Evolutionary conservation across 2,888 invertebrate genomes (phyloP).

Genomic region (Brachyptera putata): DNA sequence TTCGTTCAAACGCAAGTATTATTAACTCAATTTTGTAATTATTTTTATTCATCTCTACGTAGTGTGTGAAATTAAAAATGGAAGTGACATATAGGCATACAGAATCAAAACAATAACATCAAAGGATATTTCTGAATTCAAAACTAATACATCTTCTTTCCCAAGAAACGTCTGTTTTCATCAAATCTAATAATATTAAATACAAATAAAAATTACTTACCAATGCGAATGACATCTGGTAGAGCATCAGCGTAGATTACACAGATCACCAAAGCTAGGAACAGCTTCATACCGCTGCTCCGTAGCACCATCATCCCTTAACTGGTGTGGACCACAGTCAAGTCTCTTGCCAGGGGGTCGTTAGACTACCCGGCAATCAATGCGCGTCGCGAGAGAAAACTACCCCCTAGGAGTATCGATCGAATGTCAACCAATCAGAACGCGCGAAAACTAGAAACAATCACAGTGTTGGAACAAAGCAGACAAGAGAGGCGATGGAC

Average conservation of each 20-base stretch:
- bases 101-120: no score
- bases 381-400: background rate
- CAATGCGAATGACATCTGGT: slow-evolving; percentile 52
- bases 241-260: background rate
- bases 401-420: background rate
- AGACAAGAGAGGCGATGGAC: no score
- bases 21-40: no score
- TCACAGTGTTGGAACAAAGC: background rate
- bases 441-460: background rate
- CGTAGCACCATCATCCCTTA: background rate
- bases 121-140: no score
- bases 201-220: slow-evolving; percentile 41
- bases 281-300: no score
- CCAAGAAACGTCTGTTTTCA: no score
- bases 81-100: no score
- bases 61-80: no score
- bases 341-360: no score
- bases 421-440: background rate
- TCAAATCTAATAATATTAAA: background rate
- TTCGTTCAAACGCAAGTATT: no score
- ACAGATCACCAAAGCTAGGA: background rate
- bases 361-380: background rate
- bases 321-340: background rate
- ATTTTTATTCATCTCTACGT: no score
- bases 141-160: no score